These are phyloP conservation scores for Calameuta filiformis DNA, from an alignment of 2,888 invertebrate genomes.

Conservation along the genomic window DNA sequence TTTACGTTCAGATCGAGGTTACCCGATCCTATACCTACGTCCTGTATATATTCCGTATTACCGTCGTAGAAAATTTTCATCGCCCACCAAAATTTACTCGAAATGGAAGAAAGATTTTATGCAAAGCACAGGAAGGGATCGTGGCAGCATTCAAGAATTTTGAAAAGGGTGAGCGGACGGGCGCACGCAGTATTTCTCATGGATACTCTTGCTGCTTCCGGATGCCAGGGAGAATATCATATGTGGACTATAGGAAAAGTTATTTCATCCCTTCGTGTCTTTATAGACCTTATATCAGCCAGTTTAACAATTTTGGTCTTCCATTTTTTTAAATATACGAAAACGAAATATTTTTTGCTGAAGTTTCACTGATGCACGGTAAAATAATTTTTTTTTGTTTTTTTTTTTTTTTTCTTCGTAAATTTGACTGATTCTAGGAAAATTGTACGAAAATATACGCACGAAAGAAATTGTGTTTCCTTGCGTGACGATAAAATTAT, in stretches of 20 bases:
- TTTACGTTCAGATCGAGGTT: not conserved
- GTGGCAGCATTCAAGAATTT: not conserved
- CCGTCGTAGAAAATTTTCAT: slow-evolving; percentile 3
- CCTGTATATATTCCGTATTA: not conserved
- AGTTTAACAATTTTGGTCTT: no score
- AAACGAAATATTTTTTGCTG: no score
- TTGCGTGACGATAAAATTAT: no score
- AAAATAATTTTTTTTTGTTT: no score
- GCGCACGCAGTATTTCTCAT: no score
- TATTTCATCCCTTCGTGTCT: not conserved
- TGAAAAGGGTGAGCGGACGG: not conserved
- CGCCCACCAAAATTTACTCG: slow-evolving; percentile 1
- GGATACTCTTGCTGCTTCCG: not conserved
- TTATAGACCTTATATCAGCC: not conserved
- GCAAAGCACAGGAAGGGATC: slow-evolving; percentile 5
- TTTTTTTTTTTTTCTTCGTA: no score
- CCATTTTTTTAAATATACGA: no score
- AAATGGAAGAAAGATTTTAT: slow-evolving; percentile 10
- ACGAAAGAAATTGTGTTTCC: no score
- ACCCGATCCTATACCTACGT: no score
- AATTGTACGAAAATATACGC: no score
- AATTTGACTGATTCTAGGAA: no score
- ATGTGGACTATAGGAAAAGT: not conserved
- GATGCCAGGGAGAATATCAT: not conserved
- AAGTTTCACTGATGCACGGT: no score